Percentiles rank a stretch among this genome's conserved stretches.
These are phyloP conservation scores for Toxonevra muliebris DNA, from an alignment of 2,888 invertebrate species.

Conservation along the genomic window DNA sequence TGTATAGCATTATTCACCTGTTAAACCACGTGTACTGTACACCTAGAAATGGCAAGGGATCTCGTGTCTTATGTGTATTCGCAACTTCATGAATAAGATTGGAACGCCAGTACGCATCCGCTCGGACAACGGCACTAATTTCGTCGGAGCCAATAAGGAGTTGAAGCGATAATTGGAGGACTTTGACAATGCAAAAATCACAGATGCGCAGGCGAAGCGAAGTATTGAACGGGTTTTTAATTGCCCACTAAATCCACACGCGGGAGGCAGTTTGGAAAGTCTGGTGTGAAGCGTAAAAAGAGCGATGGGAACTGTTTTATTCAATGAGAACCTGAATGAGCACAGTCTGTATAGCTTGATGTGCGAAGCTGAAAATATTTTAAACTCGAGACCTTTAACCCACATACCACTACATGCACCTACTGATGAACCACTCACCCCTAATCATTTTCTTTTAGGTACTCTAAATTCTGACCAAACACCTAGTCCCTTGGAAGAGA, in stretches of 20 bases:
- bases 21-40: conserved; percentile 28
- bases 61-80: conserved; percentile 11
- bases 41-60: conserved; percentile 16
- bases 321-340: conserved; percentile 6
- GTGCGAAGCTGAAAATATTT: not conserved
- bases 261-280: conserved; percentile 31
- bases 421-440: conserved; percentile 3
- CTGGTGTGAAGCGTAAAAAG: conserved; percentile 32
- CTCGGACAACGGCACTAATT: conserved; percentile 32
- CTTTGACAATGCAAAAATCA: conserved; percentile 10
- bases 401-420: not conserved
- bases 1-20: conserved; percentile 35
- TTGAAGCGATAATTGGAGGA: conserved; percentile 13
- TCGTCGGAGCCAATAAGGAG: conserved; percentile 27
- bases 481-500: no score
- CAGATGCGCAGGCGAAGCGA: not conserved
- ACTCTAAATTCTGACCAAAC: not conserved
- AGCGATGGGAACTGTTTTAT: conserved; percentile 17
- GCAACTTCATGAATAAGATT: conserved; percentile 17
- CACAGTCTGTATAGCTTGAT: not conserved
- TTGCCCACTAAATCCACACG: no score
- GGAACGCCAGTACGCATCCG: conserved; percentile 23
- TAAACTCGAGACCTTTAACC: not conserved
- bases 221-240: conserved; percentile 13
- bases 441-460: not conserved